phyloP scores from a whole-genome alignment of 2,888 invertebrate species.

The Mesorhabditis sp. region DNA sequence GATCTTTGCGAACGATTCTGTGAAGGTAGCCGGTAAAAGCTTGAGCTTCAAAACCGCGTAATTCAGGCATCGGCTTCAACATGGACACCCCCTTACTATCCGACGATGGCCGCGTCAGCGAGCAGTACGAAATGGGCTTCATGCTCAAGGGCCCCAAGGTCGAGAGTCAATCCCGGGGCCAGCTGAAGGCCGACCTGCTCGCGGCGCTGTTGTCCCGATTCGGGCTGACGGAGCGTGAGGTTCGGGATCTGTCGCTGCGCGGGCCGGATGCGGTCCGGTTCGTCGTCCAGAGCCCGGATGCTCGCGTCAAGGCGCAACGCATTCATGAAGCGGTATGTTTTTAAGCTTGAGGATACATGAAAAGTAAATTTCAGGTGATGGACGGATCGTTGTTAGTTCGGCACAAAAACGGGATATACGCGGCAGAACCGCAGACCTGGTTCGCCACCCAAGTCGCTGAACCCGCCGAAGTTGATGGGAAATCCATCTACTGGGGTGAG shows the following conservation, averaged over 20 bases:
- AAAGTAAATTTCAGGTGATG: conserved; percentile 16
- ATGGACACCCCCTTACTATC: conserved; percentile 2
- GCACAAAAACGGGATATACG: conserved; percentile 23
- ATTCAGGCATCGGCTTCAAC: conserved; percentile 1
- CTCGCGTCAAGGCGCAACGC: conserved; percentile 22
- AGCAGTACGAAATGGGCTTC: conserved; percentile 6
- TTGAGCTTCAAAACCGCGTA: too few relatives aligned
- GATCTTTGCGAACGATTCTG: conserved; percentile 43
- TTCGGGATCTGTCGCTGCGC: conserved; percentile 23
- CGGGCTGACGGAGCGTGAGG: conserved; percentile 19
- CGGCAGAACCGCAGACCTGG: conserved; percentile 38
- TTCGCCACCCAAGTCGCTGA: conserved; percentile 27
- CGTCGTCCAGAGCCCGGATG: conserved; percentile 21
- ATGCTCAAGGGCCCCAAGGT: neutral
- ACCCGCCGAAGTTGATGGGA: conserved; percentile 11
- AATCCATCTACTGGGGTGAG: conserved; percentile 11
- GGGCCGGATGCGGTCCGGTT: conserved; percentile 31
- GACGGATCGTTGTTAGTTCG: conserved; percentile 27
- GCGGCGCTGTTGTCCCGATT: conserved; percentile 18
- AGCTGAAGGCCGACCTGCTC: conserved; percentile 11
- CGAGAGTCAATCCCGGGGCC: neutral
- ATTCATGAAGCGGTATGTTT: conserved; percentile 28
- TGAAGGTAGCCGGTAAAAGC: conserved; percentile 9
- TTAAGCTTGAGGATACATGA: neutral
- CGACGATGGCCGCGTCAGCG: neutral